These are phyloP conservation scores for Aradophagus sp. DNA, from an alignment of 1,140 invertebrate genomes.

Conservation along the genomic window DNA sequence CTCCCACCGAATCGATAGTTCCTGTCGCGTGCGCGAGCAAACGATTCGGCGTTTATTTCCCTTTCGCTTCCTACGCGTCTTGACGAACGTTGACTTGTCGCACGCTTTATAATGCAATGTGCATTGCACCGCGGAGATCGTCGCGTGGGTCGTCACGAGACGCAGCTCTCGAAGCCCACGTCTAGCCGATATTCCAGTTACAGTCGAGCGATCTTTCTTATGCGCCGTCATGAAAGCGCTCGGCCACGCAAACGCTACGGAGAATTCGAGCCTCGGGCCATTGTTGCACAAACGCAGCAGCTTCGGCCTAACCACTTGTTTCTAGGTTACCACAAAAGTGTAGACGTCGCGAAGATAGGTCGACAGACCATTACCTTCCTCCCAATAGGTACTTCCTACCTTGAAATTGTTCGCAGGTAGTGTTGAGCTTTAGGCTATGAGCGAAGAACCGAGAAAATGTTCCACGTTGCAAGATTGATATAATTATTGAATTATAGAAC, in stretches of 20 bases:
- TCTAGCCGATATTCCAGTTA: conserved; percentile 64
- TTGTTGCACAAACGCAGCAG: conserved; percentile 40
- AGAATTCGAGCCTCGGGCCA: conserved; percentile 41
- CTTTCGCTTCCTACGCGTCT: conserved; percentile 68
- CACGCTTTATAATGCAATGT: conserved; percentile 67
- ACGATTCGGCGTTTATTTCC: conserved; percentile 58
- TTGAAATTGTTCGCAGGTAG: conserved; percentile 46
- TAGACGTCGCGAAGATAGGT: conserved; percentile 59
- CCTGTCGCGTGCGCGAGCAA: conserved; percentile 46
- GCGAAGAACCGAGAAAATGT: conserved; percentile 30
- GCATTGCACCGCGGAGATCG: conserved; percentile 58
- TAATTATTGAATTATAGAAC: conserved; percentile 51
- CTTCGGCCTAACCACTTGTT: conserved; percentile 51
- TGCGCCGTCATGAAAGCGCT: conserved; percentile 19
- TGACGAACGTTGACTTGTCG: conserved; percentile 59
- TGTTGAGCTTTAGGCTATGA: conserved; percentile 38
- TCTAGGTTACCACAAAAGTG: conserved; percentile 71
- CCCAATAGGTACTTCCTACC: conserved; percentile 46
- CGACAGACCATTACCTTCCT: conserved; percentile 40
- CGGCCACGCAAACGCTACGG: conserved; percentile 29
- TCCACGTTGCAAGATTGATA: conserved; percentile 28
- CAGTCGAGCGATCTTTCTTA: conserved; percentile 64
- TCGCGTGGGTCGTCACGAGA: conserved; percentile 64
- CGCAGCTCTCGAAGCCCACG: conserved; percentile 65
- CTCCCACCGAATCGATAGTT: conserved; percentile 14